A percentile compares a stretch with the other conserved stretches of the same genome.
phyloP scores from a whole-genome alignment of 2,888 invertebrate genomes.

The Leptarthrus brevirostris region DNA sequence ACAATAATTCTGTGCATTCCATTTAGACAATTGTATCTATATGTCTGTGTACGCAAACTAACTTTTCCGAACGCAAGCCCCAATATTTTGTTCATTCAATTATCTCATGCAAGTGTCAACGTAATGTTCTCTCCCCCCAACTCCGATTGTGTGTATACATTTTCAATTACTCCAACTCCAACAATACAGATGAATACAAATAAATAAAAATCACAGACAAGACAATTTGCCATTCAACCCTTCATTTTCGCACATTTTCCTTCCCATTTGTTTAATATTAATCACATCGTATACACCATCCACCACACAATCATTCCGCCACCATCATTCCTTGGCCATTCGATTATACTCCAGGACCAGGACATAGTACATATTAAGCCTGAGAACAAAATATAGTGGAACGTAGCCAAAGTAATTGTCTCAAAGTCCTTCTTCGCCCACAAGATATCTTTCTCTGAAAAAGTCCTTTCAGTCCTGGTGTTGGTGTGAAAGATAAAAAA shows the following conservation, averaged over 20 bases:
- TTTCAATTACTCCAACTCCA: constrained; percentile 17
- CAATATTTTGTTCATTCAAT: no score
- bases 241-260: constrained; percentile 55
- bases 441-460: neutral
- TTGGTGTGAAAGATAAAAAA: constrained; percentile 29
- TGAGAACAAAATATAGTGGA: constrained; percentile 44
- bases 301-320: constrained; percentile 43
- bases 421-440: constrained; percentile 34
- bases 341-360: constrained; percentile 48
- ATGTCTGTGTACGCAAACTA: no score
- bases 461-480: neutral
- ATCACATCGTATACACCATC: constrained; percentile 54
- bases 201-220: constrained; percentile 55
- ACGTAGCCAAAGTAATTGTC: constrained; percentile 54
- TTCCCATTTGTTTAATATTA: constrained; percentile 55
- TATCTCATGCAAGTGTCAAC: no score
- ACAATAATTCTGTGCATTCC: no score
- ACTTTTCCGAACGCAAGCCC: no score
- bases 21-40: no score
- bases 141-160: neutral
- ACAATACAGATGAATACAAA: constrained; percentile 51
- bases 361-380: constrained; percentile 17
- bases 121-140: no score
- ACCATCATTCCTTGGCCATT: constrained; percentile 45
- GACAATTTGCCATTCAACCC: constrained; percentile 55